phyloP scores from a whole-genome alignment of 2,888 invertebrate genomes.

The Molorchus minor region DNA sequence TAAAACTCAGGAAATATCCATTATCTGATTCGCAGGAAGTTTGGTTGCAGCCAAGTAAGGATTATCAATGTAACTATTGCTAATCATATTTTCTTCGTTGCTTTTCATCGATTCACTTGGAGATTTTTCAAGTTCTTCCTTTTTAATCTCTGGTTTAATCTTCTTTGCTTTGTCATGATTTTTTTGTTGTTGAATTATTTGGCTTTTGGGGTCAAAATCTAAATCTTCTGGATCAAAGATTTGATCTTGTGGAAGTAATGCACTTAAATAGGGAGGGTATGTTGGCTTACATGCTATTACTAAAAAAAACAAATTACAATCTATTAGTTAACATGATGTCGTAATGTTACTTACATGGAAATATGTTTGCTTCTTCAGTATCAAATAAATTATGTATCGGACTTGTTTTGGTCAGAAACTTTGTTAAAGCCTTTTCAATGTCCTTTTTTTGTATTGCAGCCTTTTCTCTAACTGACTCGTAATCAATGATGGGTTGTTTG shows the following conservation, averaged over 20 bases:
- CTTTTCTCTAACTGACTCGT: conserved; percentile 94
- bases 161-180: conserved; percentile 53
- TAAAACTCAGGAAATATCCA: conserved; percentile 39
- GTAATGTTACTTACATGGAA: conserved; percentile 75
- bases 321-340: background rate
- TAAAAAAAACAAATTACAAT: conserved; percentile 59
- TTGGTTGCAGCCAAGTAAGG: conserved; percentile 71
- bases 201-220: conserved; percentile 74
- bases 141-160: conserved; percentile 38
- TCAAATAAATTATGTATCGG: conserved; percentile 87
- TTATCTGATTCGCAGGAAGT: conserved; percentile 52
- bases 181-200: conserved; percentile 57
- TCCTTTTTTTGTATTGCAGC: conserved; percentile 93
- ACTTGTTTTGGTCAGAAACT: conserved; percentile 94
- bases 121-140: conserved; percentile 55
- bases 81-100: conserved; percentile 62
- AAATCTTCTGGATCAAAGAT: conserved; percentile 91
- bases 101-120: conserved; percentile 50
- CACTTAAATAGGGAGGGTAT: conserved; percentile 84
- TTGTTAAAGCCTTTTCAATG: conserved; percentile 90
- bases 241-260: conserved; percentile 91
- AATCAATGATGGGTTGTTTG: conserved; percentile 95
- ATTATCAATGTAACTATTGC: conserved; percentile 74
- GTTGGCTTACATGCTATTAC: conserved; percentile 88
- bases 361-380: conserved; percentile 87